phyloP scores from a whole-genome alignment of 2,888 invertebrate genomes.

The Hartigia nigra region DNA sequence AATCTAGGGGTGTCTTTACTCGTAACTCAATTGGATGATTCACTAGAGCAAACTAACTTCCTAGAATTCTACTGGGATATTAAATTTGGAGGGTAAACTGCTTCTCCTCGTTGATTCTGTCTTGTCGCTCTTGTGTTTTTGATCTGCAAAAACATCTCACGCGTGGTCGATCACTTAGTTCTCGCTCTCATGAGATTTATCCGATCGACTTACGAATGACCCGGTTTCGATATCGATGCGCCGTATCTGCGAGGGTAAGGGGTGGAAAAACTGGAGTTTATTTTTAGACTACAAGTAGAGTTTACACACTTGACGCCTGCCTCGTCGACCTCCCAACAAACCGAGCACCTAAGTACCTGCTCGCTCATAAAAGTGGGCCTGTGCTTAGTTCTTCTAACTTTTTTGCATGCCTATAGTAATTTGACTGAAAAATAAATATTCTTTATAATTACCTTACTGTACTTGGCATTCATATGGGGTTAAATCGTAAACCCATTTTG shows the following conservation, averaged over 20 bases:
- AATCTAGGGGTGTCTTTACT: background rate
- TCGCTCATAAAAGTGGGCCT: conserved; percentile 2
- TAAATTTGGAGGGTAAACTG: background rate
- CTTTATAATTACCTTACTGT: background rate
- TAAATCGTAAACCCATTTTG: background rate
- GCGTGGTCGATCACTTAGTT: background rate
- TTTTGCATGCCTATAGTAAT: background rate
- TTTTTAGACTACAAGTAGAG: conserved; percentile 12
- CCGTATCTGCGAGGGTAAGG: background rate
- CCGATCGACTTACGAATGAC: conserved; percentile 1
- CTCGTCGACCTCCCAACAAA: conserved; percentile 5
- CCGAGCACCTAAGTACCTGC: background rate
- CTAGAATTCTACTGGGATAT: background rate
- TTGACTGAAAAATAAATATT: background rate
- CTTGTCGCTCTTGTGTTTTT: background rate
- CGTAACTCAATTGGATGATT: background rate
- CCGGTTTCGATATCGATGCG: conserved; percentile 2
- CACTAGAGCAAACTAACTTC: background rate
- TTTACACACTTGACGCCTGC: conserved; percentile 8
- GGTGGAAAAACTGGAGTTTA: conserved; percentile 5
- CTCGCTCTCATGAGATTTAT: background rate
- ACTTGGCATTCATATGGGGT: background rate
- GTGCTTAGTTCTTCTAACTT: background rate
- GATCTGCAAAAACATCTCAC: background rate
- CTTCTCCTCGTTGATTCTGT: background rate